These are phyloP conservation scores for Sesia apiformis DNA, from an alignment of 2,888 invertebrate species.

Conservation along the genomic window DNA sequence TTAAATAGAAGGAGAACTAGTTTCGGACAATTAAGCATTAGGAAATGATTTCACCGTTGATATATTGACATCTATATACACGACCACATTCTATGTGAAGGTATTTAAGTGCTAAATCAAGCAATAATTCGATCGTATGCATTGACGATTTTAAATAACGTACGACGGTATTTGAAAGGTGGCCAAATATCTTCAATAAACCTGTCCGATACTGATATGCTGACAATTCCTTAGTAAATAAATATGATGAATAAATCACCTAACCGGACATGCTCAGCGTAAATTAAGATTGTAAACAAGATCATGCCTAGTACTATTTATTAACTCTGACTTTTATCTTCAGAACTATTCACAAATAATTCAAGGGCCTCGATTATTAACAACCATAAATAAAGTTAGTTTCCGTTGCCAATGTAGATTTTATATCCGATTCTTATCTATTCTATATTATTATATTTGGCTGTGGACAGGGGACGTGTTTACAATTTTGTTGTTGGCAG, in stretches of 20 bases:
- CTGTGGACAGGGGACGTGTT: slow-evolving; percentile 35
- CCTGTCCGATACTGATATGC: neutral
- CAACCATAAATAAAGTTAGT: neutral
- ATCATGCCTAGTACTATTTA: too few relatives aligned
- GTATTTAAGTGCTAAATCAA: neutral
- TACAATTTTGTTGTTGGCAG: slow-evolving; percentile 44
- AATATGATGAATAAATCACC: neutral
- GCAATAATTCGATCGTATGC: neutral
- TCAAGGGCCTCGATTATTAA: too few relatives aligned
- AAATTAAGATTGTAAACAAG: too few relatives aligned
- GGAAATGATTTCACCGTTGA: too few relatives aligned
- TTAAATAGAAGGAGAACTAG: too few relatives aligned
- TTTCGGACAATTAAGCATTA: too few relatives aligned
- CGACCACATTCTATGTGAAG: too few relatives aligned
- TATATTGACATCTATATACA: too few relatives aligned
- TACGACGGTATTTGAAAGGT: slow-evolving; percentile 1
- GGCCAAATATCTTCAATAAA: slow-evolving; percentile 1
- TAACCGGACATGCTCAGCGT: neutral
- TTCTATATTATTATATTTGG: slow-evolving; percentile 27
- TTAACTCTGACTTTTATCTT: too few relatives aligned
- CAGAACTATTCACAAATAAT: too few relatives aligned
- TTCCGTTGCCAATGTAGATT: neutral
- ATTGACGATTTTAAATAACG: neutral
- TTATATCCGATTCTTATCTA: neutral
- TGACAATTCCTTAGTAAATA: neutral